Percentiles rank a stretch among this genome's conserved stretches.
These are phyloP conservation scores for Plectus sambesii DNA, from an alignment of 1,140 invertebrate species.

Conservation along the genomic window DNA sequence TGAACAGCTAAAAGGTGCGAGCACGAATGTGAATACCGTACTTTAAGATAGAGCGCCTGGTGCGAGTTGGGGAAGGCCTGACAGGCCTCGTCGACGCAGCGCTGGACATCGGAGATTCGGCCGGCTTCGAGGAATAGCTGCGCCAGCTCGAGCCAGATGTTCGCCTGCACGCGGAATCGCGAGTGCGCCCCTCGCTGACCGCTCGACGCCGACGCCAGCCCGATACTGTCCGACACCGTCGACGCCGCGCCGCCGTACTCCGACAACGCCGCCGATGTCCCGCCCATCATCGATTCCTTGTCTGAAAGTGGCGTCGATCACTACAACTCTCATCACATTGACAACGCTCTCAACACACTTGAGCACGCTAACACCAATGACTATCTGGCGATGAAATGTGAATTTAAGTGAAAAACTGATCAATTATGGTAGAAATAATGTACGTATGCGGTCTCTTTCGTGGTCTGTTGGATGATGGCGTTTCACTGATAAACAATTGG, in stretches of 20 bases:
- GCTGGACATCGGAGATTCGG: conserved; percentile 29
- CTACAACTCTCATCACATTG: too few species aligned
- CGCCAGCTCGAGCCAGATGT: conserved; percentile 43
- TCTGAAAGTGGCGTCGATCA: not conserved
- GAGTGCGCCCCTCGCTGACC: conserved; percentile 4
- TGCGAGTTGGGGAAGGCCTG: conserved; percentile 39
- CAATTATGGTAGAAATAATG: too few species aligned
- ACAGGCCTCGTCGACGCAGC: conserved; percentile 43
- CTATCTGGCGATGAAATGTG: too few species aligned
- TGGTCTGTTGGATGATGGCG: too few species aligned
- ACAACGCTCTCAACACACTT: too few species aligned
- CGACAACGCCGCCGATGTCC: conserved; percentile 8
- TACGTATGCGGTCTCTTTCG: too few species aligned
- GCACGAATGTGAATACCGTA: not conserved
- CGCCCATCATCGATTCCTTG: conserved; percentile 12
- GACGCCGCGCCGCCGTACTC: conserved; percentile 32
- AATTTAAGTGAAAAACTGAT: too few species aligned
- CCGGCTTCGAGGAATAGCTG: conserved; percentile 40
- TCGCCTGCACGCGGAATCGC: conserved; percentile 26
- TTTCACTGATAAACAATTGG: too few species aligned
- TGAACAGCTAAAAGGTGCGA: too few species aligned
- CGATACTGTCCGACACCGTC: conserved; percentile 32
- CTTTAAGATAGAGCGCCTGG: conserved; percentile 44
- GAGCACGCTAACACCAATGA: too few species aligned
- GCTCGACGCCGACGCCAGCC: conserved; percentile 19